phyloP scores from a whole-genome alignment of 1,140 invertebrate genomes.

The Vanessa atalanta region DNA sequence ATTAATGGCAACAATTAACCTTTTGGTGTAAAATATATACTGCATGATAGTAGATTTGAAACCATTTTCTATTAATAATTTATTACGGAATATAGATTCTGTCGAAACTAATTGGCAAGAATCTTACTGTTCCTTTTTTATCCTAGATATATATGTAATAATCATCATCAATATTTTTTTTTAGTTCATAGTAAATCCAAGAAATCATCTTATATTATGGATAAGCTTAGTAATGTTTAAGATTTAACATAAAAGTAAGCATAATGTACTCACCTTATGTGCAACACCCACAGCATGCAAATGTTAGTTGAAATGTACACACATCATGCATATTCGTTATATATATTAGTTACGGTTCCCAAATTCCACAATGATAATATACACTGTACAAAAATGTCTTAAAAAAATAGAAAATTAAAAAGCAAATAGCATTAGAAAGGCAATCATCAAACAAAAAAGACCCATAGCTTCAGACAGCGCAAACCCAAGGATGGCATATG shows the following conservation, averaged over 20 bases:
- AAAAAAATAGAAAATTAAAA: conserved; percentile 75
- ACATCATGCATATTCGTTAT: conserved; percentile 28
- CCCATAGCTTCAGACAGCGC: conserved; percentile 98
- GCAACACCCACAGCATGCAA: conserved; percentile 29
- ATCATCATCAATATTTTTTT: too few relatives aligned
- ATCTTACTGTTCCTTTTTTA: too few relatives aligned
- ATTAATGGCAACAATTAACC: too few relatives aligned
- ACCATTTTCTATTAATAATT: too few relatives aligned
- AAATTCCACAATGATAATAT: conserved; percentile 55
- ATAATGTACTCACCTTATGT: conserved; percentile 19
- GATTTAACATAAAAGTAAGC: neutral
- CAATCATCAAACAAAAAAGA: conserved; percentile 97
- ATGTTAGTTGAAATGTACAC: conserved; percentile 14
- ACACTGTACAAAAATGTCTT: conserved; percentile 62
- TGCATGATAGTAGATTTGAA: too few relatives aligned
- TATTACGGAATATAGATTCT: too few relatives aligned
- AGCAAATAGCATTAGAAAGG: conserved; percentile 94
- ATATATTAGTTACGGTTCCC: conserved; percentile 23
- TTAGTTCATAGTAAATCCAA: too few relatives aligned
- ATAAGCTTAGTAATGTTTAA: too few relatives aligned
- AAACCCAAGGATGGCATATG: conserved; percentile 96
- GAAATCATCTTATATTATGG: too few relatives aligned
- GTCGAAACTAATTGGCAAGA: too few relatives aligned
- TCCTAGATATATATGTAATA: too few relatives aligned
- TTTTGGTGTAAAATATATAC: too few relatives aligned